Percentiles rank a stretch among this genome's conserved stretches.
Evolutionary conservation across 2,113 vertebrate genomes (phyloP).

Genomic region (Heptranchias perlo): DNA sequence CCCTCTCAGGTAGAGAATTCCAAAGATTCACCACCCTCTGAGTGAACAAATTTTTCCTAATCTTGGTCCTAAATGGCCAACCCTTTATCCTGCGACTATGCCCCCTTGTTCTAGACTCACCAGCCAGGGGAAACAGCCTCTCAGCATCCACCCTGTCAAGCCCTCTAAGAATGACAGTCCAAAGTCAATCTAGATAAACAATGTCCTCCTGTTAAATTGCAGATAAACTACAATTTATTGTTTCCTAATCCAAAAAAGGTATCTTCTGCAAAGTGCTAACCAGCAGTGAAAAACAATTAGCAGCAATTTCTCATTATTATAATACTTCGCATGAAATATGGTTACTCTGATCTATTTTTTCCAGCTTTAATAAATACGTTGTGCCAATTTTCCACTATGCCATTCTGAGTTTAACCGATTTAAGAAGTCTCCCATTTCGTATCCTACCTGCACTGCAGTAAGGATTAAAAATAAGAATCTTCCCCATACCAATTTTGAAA

Average conservation of each 20-base stretch:
- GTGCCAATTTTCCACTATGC: neutral
- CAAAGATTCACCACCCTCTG: too few species aligned
- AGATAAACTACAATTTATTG: neutral
- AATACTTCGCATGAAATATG: neutral
- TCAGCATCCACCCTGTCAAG: too few species aligned
- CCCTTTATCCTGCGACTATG: too few species aligned
- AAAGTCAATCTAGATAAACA: neutral
- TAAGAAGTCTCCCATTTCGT: neutral
- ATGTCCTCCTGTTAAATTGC: neutral
- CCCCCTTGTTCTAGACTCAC: too few species aligned
- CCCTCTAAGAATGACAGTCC: too few species aligned
- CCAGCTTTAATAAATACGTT: neutral
- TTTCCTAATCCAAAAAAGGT: neutral
- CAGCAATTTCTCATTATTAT: neutral
- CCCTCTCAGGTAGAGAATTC: too few species aligned
- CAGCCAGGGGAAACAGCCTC: too few species aligned
- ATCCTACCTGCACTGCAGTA: neutral
- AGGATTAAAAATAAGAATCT: neutral
- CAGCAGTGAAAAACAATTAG: neutral
- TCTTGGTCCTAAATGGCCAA: too few species aligned
- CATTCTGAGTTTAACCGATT: neutral
- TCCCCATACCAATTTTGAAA: neutral
- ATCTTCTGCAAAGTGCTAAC: neutral
- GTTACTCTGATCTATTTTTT: neutral
- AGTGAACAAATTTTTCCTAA: too few species aligned